These are phyloP conservation scores for Fragum whitleyi DNA, from an alignment of 2,888 invertebrate genomes.

Conservation along the genomic window DNA sequence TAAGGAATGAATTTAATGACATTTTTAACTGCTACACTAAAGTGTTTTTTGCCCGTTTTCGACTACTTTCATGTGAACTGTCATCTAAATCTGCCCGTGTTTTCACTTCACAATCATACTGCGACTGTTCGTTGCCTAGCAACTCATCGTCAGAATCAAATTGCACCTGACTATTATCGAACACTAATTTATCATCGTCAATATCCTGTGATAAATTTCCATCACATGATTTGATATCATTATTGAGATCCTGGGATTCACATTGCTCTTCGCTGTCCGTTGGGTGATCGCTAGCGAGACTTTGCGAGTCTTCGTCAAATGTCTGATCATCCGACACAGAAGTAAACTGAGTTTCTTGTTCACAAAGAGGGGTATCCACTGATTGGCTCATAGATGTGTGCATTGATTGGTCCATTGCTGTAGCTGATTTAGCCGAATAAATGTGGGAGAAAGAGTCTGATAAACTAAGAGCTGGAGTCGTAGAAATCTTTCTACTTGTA, in stretches of 20 bases:
- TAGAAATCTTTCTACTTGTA: conserved; percentile 49
- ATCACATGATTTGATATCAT: conserved; percentile 8
- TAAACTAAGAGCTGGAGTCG: conserved; percentile 62
- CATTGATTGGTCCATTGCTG: conserved; percentile 49
- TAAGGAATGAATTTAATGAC: not conserved
- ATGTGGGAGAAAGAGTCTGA: conserved; percentile 60
- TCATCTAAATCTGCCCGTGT: not conserved
- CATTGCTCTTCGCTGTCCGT: conserved; percentile 14
- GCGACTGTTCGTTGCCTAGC: conserved; percentile 30
- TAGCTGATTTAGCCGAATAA: conserved; percentile 28
- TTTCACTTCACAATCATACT: conserved; percentile 13
- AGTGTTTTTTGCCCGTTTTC: conserved; percentile 11
- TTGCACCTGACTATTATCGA: conserved; percentile 38
- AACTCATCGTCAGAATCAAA: conserved; percentile 60
- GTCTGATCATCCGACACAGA: conserved; percentile 59
- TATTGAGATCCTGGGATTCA: conserved; percentile 35
- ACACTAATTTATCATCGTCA: conserved; percentile 10
- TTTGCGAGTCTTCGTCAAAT: conserved; percentile 49
- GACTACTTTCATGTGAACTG: not conserved
- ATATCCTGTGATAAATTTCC: conserved; percentile 35
- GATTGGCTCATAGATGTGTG: conserved; percentile 30
- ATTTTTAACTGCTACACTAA: conserved; percentile 12
- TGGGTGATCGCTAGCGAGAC: conserved; percentile 51
- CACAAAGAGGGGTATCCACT: conserved; percentile 46
- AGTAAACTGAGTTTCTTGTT: conserved; percentile 55